Conservation (phyloP, 2,113 vertebrate genomes). For the Anguilla japonica region DNA sequence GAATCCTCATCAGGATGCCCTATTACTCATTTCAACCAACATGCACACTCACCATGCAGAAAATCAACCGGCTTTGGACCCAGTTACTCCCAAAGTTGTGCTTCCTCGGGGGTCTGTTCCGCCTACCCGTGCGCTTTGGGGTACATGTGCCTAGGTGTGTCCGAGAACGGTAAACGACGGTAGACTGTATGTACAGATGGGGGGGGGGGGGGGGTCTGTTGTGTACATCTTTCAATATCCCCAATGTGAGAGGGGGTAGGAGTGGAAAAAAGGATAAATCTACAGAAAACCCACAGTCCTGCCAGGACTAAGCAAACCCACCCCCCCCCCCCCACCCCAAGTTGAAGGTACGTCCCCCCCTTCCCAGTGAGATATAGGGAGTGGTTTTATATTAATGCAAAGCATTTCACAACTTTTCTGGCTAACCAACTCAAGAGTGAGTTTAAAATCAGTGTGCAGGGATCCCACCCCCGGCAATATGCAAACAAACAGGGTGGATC, state of each 20-base stretch:
- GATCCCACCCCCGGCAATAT: not conserved
- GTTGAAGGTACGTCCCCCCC: not conserved
- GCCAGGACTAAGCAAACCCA: too few species aligned
- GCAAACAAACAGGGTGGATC: not conserved
- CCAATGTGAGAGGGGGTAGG: not conserved
- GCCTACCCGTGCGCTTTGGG: slow-evolving; percentile 42
- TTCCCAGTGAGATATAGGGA: not conserved
- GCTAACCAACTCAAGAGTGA: not conserved
- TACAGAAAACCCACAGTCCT: too few species aligned
- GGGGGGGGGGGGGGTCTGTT: not conserved
- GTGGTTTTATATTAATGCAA: not conserved
- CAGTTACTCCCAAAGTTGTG: slow-evolving; percentile 12
- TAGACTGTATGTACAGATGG: slow-evolving; percentile 29
- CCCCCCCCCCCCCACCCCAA: not conserved
- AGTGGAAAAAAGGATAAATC: not conserved
- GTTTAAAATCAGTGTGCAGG: not conserved
- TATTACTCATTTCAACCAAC: not conserved
- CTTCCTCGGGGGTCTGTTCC: not conserved
- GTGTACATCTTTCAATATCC: not conserved
- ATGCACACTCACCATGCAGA: not conserved
- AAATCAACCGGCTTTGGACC: not conserved
- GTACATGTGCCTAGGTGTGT: slow-evolving; percentile 31
- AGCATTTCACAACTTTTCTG: not conserved
- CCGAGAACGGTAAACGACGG: slow-evolving; percentile 25
- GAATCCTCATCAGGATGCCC: not conserved